Evolutionary conservation across 2,888 invertebrate species (phyloP), one percentile per base, ranked within the genome.

Genomic region (Campoletis raptor): DNA sequence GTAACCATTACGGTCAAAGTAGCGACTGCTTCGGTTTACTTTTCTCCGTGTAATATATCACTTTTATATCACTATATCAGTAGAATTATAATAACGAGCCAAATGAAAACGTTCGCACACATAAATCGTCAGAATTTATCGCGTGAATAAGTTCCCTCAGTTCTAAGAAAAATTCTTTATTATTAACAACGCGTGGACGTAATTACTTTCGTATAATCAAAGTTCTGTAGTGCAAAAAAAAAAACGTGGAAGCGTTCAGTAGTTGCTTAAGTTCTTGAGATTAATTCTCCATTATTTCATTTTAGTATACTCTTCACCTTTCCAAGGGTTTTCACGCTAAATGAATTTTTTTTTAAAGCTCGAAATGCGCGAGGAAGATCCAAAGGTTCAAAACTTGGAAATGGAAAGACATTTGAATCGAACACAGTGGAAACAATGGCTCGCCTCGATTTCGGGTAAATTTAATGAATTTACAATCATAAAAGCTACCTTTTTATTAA

Each of bases 371-470:
- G 91, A 89, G 70, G 91, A 89, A 40, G 78, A 45, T 4, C 45
- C 89, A 9, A 83, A 89, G 85, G 87, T 86, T 79, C 83, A 90
- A 52, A 77, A 54, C 18, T 79, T 77, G 24, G 85, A 52, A 66
- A 85, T 86, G 85, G 84, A 87, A 21, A 81, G 72, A 40, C 87
- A 86, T 45, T 83, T 80, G 37, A 78, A 86, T 45, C 90, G 91
- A 24, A 91, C 92, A 18, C 93, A 93, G 89, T 93, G 93, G 91
- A 92, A 92, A 85, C 93, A 94, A 87, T 94, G 94, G 93, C 88
- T 93, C 1, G 94, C 93, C 12, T 94, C 95, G 81, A 91, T 93
- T 85, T 92, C 93, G 86, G 94, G 94, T 94, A 87, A 81, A 74
- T 45, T 36, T 40, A 1, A 30, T 30, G 30, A 30, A 30, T 30